Conservation (phyloP, 2,888 invertebrate species). For the Adineta ricciae region DNA sequence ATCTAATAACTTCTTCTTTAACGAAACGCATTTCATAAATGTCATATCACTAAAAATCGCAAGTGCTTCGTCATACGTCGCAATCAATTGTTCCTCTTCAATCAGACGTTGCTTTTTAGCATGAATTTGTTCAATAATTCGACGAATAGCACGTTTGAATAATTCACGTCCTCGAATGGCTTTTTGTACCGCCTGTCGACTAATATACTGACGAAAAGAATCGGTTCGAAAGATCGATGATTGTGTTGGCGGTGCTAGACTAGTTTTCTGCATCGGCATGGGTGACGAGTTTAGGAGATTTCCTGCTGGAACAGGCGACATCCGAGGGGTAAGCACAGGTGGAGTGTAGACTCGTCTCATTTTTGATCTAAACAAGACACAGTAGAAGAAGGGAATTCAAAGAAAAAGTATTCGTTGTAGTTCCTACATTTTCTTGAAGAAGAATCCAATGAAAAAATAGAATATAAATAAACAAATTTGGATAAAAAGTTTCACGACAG, state of each 20-base stretch:
- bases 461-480: neutral
- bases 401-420: neutral
- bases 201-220: neutral
- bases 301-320: neutral
- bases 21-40: constrained; percentile 8
- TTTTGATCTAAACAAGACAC: neutral
- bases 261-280: neutral
- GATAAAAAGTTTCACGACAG: neutral
- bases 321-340: neutral
- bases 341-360: neutral
- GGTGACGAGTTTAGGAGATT: neutral
- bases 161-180: neutral
- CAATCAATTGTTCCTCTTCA: neutral
- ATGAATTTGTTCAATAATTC: neutral
- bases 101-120: neutral
- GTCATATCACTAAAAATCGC: neutral
- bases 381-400: neutral
- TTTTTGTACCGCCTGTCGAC: neutral
- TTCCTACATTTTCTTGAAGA: neutral
- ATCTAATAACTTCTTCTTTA: constrained; percentile 6
- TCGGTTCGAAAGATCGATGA: neutral
- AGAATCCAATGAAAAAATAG: neutral
- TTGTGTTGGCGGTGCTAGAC: neutral
- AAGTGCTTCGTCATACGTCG: neutral
- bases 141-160: neutral